Evolutionary conservation across 2,888 invertebrate genomes (phyloP).

Genomic region (Idaea biselata): DNA sequence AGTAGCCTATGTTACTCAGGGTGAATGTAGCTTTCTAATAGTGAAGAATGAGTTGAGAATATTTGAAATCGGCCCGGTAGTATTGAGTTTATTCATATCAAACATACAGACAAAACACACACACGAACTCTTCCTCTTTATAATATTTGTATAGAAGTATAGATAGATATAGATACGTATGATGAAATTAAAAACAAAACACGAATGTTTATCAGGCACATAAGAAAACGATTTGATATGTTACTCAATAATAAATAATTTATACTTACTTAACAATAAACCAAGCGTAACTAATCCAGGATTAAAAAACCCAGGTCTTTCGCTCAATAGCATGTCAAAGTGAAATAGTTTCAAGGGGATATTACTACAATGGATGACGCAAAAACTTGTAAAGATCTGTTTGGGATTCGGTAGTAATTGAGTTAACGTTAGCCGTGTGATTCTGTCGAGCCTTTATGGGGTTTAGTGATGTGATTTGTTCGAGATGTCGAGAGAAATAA

Average conservation of each 20-base stretch:
- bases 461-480: neutral
- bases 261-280: no score
- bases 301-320: constrained; percentile 55
- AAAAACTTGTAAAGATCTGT: constrained; percentile 14
- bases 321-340: constrained; percentile 65
- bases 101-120: no score
- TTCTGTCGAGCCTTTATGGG: neutral
- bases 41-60: no score
- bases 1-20: no score
- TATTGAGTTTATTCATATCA: no score
- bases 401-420: constrained; percentile 10
- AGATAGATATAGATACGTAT: no score
- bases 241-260: constrained; percentile 30
- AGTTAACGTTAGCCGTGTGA: constrained; percentile 10
- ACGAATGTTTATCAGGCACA: no score
- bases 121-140: no score
- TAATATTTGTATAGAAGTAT: no score
- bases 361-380: constrained; percentile 34
- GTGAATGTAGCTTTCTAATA: no score
- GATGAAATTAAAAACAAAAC: no score
- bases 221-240: neutral
- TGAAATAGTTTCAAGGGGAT: constrained; percentile 44
- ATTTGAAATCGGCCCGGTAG: no score
- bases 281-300: constrained; percentile 57
- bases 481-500: neutral